phyloP scores from a whole-genome alignment of 2,113 vertebrate species.

The Hirundichthys speculiger region DNA sequence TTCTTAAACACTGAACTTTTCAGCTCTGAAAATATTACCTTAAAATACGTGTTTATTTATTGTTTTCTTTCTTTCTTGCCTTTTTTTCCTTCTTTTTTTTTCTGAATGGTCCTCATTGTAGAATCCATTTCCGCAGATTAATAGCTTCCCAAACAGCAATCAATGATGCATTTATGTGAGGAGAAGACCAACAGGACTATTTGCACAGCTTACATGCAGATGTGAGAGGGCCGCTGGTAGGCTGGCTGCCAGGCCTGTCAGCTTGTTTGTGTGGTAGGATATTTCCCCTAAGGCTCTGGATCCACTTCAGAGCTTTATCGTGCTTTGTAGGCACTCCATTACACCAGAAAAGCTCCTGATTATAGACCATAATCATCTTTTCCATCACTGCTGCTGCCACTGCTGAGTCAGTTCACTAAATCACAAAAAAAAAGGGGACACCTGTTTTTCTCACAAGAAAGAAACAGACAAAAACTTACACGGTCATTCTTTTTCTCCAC shows the following conservation, averaged over 20 bases:
- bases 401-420: slow-evolving; percentile 65
- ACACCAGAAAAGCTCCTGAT: slow-evolving; percentile 76
- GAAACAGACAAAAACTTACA: not conserved
- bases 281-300: slow-evolving; percentile 70
- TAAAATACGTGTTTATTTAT: slow-evolving; percentile 72
- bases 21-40: slow-evolving; percentile 74
- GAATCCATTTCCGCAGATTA: slow-evolving; percentile 83
- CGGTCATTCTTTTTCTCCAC: not conserved
- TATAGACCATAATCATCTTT: slow-evolving; percentile 75
- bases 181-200: slow-evolving; percentile 62
- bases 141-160: slow-evolving; percentile 82
- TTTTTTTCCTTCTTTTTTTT: slow-evolving; percentile 43
- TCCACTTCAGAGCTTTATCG: slow-evolving; percentile 73
- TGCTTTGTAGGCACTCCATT: slow-evolving; percentile 76
- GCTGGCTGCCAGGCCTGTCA: slow-evolving; percentile 59
- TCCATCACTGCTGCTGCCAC: slow-evolving; percentile 37
- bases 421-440: slow-evolving; percentile 49
- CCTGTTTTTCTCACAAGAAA: slow-evolving; percentile 12
- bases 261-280: slow-evolving; percentile 72
- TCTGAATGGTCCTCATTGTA: slow-evolving; percentile 77
- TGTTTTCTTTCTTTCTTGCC: not conserved
- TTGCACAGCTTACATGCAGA: slow-evolving; percentile 73
- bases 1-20: slow-evolving; percentile 60
- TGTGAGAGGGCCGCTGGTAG: slow-evolving; percentile 70
- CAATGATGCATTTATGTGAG: slow-evolving; percentile 81